phyloP scores from a whole-genome alignment of 2,888 invertebrate species.

The Tipula lateralis region DNA sequence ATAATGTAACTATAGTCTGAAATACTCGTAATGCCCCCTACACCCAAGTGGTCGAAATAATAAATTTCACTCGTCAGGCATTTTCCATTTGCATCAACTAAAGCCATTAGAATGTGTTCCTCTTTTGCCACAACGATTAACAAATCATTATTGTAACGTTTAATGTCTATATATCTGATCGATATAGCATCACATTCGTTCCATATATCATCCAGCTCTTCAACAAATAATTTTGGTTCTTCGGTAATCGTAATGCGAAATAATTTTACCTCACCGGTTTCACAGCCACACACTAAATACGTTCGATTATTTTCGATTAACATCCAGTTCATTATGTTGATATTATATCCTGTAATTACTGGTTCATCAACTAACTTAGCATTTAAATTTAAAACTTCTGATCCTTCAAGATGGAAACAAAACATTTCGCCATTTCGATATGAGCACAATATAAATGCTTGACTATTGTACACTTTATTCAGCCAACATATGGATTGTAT shows the following conservation, averaged over 20 bases:
- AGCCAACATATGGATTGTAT: neutral
- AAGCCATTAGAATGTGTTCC: neutral
- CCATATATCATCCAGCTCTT: neutral
- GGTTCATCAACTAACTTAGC: neutral
- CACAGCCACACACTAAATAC: neutral
- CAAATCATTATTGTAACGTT: neutral
- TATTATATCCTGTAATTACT: neutral
- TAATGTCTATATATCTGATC: neutral
- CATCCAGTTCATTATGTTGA: slow-evolving; percentile 6
- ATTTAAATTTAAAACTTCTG: neutral
- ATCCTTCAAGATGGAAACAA: neutral
- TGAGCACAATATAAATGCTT: neutral
- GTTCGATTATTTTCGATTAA: neutral
- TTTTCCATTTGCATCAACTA: neutral
- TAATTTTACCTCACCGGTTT: neutral
- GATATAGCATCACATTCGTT: neutral
- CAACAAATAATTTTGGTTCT: neutral
- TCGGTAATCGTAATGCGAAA: neutral
- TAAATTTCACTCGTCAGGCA: neutral
- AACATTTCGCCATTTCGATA: neutral
- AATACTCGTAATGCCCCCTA: neutral
- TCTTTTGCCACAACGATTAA: neutral
- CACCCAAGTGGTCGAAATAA: neutral
- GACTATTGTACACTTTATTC: neutral
- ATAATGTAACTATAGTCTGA: neutral